Conservation (phyloP, 1,140 invertebrate species). For the Nylanderia fulva region DNA sequence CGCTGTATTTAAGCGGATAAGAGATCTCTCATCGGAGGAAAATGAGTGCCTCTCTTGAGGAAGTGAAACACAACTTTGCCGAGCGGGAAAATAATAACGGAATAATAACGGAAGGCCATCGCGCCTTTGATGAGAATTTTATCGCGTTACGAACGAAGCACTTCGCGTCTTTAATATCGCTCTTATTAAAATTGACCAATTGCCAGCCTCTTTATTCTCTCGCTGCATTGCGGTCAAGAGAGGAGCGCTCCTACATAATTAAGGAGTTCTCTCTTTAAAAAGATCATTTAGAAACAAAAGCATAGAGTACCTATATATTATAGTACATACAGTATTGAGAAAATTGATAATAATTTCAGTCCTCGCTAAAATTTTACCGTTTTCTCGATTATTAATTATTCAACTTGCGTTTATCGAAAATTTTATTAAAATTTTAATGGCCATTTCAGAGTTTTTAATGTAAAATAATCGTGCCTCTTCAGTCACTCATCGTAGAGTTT, state of each 20-base stretch:
- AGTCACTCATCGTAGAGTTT: conserved; percentile 19
- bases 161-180: conserved; percentile 27
- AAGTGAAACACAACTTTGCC: conserved; percentile 31
- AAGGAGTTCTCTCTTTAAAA: neutral
- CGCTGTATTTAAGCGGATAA: conserved; percentile 73
- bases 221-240: neutral
- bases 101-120: conserved; percentile 54
- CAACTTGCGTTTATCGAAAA: neutral
- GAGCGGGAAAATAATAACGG: conserved; percentile 44
- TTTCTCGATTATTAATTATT: neutral
- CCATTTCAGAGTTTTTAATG: neutral
- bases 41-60: conserved; percentile 38
- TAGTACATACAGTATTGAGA: neutral
- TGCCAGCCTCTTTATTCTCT: conserved; percentile 26
- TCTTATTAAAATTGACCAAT: conserved; percentile 56
- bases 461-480: conserved; percentile 42
- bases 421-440: conserved; percentile 12
- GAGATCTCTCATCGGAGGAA: conserved; percentile 62
- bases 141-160: conserved; percentile 40
- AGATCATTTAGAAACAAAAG: neutral
- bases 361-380: conserved; percentile 2
- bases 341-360: conserved; percentile 3
- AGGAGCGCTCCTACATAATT: conserved; percentile 20
- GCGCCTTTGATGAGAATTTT: conserved; percentile 57
- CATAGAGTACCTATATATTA: no score